Conservation (phyloP, 2,113 vertebrate species). For the Astatoreochromis straeleni region DNA sequence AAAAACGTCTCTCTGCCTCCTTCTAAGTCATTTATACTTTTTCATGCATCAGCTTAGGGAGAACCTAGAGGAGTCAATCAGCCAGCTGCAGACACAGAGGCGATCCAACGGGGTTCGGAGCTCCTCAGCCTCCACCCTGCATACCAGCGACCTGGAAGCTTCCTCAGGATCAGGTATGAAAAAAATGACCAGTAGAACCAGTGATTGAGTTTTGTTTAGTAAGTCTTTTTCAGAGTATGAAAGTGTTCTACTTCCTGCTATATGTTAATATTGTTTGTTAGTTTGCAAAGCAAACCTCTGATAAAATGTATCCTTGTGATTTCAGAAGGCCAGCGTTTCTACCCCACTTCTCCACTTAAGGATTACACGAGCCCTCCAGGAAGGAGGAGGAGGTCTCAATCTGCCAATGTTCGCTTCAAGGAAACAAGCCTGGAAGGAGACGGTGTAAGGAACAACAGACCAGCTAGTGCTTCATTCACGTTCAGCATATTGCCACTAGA, state of each 20-base stretch:
- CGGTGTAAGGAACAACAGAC: slow-evolving; percentile 66
- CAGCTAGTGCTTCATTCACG: not conserved
- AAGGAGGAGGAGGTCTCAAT: slow-evolving; percentile 73
- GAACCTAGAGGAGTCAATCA: slow-evolving; percentile 85
- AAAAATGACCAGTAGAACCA: not conserved
- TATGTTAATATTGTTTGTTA: not conserved
- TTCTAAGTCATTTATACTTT: not conserved
- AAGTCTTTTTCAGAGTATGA: fast-evolving
- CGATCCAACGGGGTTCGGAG: slow-evolving; percentile 68
- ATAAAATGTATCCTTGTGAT: not conserved
- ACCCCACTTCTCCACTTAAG: slow-evolving; percentile 82
- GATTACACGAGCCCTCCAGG: slow-evolving; percentile 60
- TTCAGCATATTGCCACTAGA: not conserved
- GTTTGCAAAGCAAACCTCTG: not conserved
- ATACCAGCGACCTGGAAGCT: slow-evolving; percentile 82
- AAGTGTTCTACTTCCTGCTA: not conserved
- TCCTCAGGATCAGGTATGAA: slow-evolving; percentile 69
- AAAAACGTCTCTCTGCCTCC: not conserved
- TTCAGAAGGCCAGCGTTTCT: slow-evolving; percentile 73
- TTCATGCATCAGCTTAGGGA: slow-evolving; percentile 81
- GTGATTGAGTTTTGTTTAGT: not conserved
- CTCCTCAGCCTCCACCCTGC: slow-evolving; percentile 81
- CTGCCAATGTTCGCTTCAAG: slow-evolving; percentile 80
- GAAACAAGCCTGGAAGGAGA: slow-evolving; percentile 44
- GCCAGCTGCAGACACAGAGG: slow-evolving; percentile 78